phyloP scores from a whole-genome alignment of 2,113 vertebrate genomes.

The Plecotus auritus region DNA sequence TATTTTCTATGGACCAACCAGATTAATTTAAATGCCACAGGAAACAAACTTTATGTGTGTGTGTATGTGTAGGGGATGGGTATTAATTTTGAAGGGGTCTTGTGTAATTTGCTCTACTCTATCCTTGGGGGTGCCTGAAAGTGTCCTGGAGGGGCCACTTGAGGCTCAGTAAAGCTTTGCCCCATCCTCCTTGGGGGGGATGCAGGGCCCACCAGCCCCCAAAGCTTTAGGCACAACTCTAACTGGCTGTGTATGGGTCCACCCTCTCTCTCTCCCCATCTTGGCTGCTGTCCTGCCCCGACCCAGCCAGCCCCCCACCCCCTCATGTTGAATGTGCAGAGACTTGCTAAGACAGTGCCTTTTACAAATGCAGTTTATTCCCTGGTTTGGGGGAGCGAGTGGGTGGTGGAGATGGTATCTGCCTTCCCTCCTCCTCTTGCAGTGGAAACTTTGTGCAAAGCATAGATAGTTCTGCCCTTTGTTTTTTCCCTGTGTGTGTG shows the following conservation, averaged over 20 bases:
- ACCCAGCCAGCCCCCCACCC: not conserved
- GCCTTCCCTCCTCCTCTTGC: not conserved
- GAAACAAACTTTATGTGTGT: conserved; percentile 55
- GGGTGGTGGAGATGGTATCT: not conserved
- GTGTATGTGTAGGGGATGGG: not conserved
- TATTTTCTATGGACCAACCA: conserved; percentile 83
- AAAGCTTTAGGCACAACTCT: not conserved
- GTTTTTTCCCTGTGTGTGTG: not conserved
- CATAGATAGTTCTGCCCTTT: conserved; percentile 9
- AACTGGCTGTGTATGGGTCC: not conserved
- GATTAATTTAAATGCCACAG: conserved; percentile 81
- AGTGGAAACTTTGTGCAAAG: conserved; percentile 44
- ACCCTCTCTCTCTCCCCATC: not conserved
- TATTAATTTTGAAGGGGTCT: conserved; percentile 23
- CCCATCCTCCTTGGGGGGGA: not conserved
- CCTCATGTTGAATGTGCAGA: conserved; percentile 49
- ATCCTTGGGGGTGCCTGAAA: not conserved
- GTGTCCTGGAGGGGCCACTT: not conserved
- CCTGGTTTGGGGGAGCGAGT: not conserved
- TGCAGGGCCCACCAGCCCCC: not conserved
- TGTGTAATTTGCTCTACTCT: conserved; percentile 43
- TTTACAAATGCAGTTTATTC: conserved; percentile 47
- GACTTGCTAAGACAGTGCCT: conserved; percentile 69
- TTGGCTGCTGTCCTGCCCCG: not conserved
- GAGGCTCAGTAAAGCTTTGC: not conserved